Evolutionary conservation across 2,888 invertebrate species (phyloP).

Genomic region (Oligia latruncula): DNA sequence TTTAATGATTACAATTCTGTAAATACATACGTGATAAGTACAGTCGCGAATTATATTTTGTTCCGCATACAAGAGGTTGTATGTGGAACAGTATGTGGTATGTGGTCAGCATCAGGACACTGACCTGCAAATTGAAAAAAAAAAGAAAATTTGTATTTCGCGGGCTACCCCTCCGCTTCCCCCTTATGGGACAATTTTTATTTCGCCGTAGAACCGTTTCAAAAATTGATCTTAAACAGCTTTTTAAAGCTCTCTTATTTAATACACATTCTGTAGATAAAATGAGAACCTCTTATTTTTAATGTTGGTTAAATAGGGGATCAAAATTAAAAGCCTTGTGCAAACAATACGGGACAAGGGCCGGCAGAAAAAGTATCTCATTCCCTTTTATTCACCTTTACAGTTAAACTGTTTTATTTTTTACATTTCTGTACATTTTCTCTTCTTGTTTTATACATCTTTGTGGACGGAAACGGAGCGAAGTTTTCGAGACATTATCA

Average conservation of each 20-base stretch:
- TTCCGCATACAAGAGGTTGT: too few species aligned
- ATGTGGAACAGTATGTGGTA: too few species aligned
- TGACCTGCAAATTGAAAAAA: too few species aligned
- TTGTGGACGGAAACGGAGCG: constrained; percentile 61
- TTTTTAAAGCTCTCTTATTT: not conserved
- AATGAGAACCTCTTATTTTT: not conserved
- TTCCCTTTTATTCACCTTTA: not conserved
- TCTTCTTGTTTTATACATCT: constrained; percentile 22
- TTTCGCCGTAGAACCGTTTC: not conserved
- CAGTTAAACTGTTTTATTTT: too few species aligned
- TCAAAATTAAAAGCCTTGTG: not conserved
- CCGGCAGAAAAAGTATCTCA: not conserved
- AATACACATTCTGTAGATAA: not conserved
- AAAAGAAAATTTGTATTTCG: too few species aligned
- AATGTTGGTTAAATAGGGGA: not conserved
- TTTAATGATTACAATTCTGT: too few species aligned
- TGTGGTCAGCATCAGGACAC: too few species aligned
- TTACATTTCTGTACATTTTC: not conserved
- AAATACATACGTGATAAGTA: too few species aligned
- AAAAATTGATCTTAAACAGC: not conserved
- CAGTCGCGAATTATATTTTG: too few species aligned
- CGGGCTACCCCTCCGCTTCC: too few species aligned
- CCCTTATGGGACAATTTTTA: not conserved
- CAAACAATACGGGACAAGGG: not conserved
- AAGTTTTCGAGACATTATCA: constrained; percentile 75